Evolutionary conservation across 2,888 invertebrate species (phyloP).

Genomic region (Rotaria socialis): DNA sequence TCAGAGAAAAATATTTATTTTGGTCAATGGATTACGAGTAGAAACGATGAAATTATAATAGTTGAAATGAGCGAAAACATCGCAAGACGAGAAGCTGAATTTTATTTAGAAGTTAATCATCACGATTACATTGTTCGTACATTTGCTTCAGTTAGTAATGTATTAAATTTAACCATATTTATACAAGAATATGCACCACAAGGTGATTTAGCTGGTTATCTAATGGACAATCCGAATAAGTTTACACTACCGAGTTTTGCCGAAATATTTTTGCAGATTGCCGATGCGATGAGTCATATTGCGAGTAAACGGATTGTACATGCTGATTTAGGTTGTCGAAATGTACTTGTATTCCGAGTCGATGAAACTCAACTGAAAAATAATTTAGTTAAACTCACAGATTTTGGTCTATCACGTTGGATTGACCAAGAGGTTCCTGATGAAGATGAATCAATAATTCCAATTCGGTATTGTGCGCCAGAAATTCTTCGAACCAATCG

Average conservation of each 20-base stretch:
- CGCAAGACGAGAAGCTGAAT: background rate
- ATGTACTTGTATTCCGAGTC: background rate
- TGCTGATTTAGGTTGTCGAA: constrained; percentile 28
- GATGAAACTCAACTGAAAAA: background rate
- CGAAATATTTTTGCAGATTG: background rate
- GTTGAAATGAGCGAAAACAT: background rate
- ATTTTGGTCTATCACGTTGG: background rate
- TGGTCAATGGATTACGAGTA: background rate
- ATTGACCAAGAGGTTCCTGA: background rate
- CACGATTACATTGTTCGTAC: background rate
- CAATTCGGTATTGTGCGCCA: background rate
- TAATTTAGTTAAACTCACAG: constrained; percentile 8
- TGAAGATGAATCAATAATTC: background rate
- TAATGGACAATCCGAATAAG: background rate
- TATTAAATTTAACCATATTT: background rate
- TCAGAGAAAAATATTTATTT: background rate
- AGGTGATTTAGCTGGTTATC: background rate
- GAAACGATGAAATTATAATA: background rate
- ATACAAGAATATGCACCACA: background rate
- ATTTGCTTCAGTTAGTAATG: background rate
- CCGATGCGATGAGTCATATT: background rate
- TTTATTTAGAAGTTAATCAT: background rate
- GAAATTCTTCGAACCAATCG: background rate
- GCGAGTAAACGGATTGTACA: background rate
- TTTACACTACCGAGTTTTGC: background rate